Conservation (phyloP, 2,888 invertebrate genomes). For the Drosophila emarginata region DNA sequence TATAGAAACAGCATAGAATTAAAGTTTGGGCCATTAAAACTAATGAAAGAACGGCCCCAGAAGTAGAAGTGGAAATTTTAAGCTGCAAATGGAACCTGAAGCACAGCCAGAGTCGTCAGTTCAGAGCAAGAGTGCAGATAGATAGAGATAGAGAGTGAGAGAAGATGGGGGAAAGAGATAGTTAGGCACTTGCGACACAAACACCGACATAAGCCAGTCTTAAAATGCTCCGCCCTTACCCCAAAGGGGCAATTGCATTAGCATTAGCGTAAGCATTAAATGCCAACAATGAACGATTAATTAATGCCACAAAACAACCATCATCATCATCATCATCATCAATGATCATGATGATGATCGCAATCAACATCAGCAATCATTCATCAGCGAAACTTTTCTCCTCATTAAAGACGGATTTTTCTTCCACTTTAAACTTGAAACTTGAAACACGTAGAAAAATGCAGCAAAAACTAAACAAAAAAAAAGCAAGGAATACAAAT, state of each 20-base stretch:
- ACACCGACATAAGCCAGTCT: neutral
- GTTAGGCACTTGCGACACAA: constrained; percentile 51
- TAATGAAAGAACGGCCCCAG: neutral
- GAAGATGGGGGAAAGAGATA: constrained; percentile 21
- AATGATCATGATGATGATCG: neutral
- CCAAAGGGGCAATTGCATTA: constrained; percentile 34
- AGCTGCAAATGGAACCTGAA: constrained; percentile 37
- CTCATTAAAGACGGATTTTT: constrained; percentile 47
- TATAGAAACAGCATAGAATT: constrained; percentile 27
- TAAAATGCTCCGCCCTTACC: neutral
- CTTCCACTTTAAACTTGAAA: constrained; percentile 45
- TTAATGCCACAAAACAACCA: constrained; percentile 23
- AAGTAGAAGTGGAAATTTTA: constrained; percentile 17
- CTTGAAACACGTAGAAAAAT: neutral
- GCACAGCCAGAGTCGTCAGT: constrained; percentile 18
- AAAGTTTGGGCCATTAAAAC: constrained; percentile 27
- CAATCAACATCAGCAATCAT: constrained; percentile 11
- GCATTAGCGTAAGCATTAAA: constrained; percentile 16
- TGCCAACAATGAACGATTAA: constrained; percentile 31
- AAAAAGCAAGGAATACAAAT: constrained; percentile 1
- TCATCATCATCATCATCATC: neutral
- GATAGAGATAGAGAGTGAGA: constrained; percentile 30
- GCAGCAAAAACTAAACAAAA: neutral
- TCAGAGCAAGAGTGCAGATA: neutral
- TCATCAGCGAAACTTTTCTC: constrained; percentile 37